Base-by-base conservation (phyloP, 1,140 invertebrate species). In the Archivesica marissinica region DNA sequence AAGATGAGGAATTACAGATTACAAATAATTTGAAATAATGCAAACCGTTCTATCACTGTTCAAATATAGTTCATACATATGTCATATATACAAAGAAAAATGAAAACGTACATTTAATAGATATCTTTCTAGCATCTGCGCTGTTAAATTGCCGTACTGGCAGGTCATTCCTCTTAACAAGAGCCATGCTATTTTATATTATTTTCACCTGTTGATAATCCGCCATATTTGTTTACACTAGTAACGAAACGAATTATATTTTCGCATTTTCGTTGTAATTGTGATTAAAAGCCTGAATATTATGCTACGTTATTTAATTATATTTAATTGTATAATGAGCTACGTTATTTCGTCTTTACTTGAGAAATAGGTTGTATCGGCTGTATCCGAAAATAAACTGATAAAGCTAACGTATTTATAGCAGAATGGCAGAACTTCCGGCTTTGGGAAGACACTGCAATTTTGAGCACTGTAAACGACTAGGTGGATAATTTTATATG, bases 401-500 rank as follows among this genome's bases (percentile, higher is more conserved):
- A n/a, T n/a, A n/a, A n/a, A n/a, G n/a, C n/a, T n/a, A n/a, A n/a
- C n/a, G n/a, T n/a, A n/a, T n/a, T n/a, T n/a, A n/a, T n/a, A n/a
- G n/a, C n/a, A n/a, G n/a, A 38, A 90, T 89, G 88, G 90, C 90
- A n/a, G 91, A 92, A 76, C 86, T 92, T 35, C 85, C 91, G 13
- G 64, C 85, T n/a, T 38, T 92, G 6, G 91, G 91, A 39, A 87
- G 90, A 74, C 88, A 90, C 33, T 92, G 91, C 78, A 68, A 38
- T 61, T 50, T 89, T 59, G 77, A 81, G 25, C 28, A 66, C 41
- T 92, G 91, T 56, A 89, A 90, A 75, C 88, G 88, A 70, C 70
- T 91, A 44, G 90, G 90, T 90, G 87, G 41, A 41, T 41, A 2
- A n/a, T 50, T 39, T 25, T 17, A 17, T 7, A 39, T 1, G 17